phyloP scores from a whole-genome alignment of 1,140 invertebrate species.

The Aphis craccivora region DNA sequence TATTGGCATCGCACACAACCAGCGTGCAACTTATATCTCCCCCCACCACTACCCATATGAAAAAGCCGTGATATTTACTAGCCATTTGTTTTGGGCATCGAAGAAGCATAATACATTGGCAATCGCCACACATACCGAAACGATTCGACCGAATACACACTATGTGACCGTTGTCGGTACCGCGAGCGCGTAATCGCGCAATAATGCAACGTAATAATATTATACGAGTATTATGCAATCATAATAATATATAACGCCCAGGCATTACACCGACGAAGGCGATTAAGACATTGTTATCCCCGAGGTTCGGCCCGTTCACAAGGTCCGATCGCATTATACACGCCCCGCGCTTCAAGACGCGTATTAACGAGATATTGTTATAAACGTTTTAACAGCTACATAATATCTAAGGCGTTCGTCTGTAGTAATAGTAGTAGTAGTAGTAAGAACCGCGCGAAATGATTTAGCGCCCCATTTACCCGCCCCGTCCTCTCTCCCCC shows the following conservation, averaged over 20 bases:
- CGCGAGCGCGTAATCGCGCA: neutral
- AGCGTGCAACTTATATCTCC: neutral
- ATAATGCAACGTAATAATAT: neutral
- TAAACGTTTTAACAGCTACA: neutral
- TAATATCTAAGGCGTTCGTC: neutral
- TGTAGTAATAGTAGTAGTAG: too few species aligned
- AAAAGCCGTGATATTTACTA: neutral
- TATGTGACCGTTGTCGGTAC: neutral
- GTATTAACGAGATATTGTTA: neutral
- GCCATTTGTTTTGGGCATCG: too few species aligned
- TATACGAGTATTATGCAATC: neutral
- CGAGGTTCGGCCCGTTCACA: neutral
- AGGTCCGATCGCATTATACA: neutral
- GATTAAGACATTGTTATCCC: neutral
- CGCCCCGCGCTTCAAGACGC: neutral
- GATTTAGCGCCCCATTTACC: neutral
- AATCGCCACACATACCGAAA: neutral
- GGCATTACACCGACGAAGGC: neutral
- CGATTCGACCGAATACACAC: neutral
- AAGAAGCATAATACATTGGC: too few species aligned
- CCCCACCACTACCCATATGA: too few species aligned
- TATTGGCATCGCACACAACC: too few species aligned
- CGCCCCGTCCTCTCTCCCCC: too few species aligned
- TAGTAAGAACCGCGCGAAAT: neutral
- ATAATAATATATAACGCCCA: neutral